Evolutionary conservation across 2,797 vertebrate species (phyloP), one percentile per base, ranked within the genome.

Genomic region (Danio choprae): DNA sequence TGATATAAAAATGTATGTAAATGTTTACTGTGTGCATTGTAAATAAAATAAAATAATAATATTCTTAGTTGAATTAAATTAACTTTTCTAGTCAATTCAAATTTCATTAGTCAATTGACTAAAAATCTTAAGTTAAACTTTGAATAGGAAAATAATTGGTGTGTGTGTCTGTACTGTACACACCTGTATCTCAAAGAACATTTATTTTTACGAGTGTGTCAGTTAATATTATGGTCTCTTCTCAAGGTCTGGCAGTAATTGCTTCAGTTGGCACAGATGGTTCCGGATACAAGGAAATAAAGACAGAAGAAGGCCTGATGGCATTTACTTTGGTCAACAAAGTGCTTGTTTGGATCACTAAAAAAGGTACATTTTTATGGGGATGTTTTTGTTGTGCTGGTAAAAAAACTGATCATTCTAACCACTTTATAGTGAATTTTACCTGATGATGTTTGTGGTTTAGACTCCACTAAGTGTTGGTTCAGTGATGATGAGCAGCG

Each of bases 391-490:
- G 5, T 5, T 13, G 12, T 2, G 16, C 20, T 48, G 5, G 13
- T 36, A 11, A 1, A 22, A 16, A 53, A 18, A 12, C 50, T 15
- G 4, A 11, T 55, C 8, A 51, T 7, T 29, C 3, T 29, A 29
- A 51, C 5, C 3, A 51, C 1, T 2, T 11, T 18, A 51, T n/a
- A 9, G 2, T 16, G 22, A 4, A 36, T 46, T 40, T 18, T 50
- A 40, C 4, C 7, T 36, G 8, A 55, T 36, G 13, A 36, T 8
- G 5, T 50, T 67, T 44, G 7, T 4, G 62, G 18, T 84, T 76
- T 83, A 96, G 95, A 89, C 58, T 91, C 91, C 60, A 91, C 91
- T n/a, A 93, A 90, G 80, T 82, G 97, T 55, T 98, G 96, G 96
- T 94, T 94, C 80, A 93, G 89, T 77, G 93, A 91, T 63, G 92